phyloP scores from a whole-genome alignment of 92 coral and sea anemone species.

The Palythoa caribaeorum region DNA sequence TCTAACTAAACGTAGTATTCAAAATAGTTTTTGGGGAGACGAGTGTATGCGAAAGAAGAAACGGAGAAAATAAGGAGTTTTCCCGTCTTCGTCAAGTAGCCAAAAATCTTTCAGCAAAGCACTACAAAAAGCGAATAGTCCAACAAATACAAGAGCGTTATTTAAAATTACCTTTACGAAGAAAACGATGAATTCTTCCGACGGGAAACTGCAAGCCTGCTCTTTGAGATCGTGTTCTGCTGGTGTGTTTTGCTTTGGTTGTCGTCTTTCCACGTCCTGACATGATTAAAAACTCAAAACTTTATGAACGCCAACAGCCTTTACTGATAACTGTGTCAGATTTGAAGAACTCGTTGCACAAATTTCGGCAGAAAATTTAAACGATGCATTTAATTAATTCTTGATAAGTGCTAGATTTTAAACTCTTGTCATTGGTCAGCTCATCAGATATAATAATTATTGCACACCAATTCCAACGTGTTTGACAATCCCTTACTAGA shows the following conservation, averaged over 20 bases:
- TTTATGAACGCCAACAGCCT: not conserved
- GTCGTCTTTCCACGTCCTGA: slow-evolving; percentile 74
- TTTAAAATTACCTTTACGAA: slow-evolving; percentile 72
- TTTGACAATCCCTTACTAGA: not conserved
- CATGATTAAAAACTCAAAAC: slow-evolving; percentile 36
- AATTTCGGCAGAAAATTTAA: not conserved
- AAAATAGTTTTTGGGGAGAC: too few species aligned
- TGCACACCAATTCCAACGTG: not conserved
- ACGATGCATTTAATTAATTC: not conserved
- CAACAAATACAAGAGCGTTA: too few species aligned
- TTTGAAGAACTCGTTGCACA: slow-evolving; percentile 9
- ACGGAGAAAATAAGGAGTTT: too few species aligned
- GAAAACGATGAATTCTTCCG: slow-evolving; percentile 74
- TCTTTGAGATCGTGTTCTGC: slow-evolving; percentile 61
- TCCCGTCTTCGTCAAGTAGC: too few species aligned
- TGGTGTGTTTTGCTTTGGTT: slow-evolving; percentile 36
- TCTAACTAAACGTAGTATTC: too few species aligned
- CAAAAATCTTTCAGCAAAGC: too few species aligned
- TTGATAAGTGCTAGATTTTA: slow-evolving; percentile 9
- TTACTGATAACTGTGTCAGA: not conserved
- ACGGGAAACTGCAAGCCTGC: slow-evolving; percentile 79
- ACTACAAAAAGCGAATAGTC: too few species aligned
- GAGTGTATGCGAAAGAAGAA: too few species aligned
- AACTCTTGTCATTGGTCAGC: slow-evolving; percentile 22
- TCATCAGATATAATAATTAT: not conserved